Evolutionary conservation across 2,797 vertebrate genomes (phyloP).

Genomic region (Ctenopoma multispine): DNA sequence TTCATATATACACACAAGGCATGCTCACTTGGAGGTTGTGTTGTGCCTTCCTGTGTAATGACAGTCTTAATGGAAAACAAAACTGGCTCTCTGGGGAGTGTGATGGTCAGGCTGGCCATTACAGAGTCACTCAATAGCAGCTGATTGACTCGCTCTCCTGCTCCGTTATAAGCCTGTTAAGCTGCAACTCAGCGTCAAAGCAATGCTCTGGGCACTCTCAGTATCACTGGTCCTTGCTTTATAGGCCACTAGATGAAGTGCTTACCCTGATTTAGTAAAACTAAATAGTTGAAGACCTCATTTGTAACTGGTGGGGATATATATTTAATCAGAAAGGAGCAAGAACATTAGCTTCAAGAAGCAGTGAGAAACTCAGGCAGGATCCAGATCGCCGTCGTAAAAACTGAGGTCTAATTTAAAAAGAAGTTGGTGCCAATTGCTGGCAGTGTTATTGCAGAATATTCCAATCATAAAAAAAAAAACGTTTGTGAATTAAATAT

Average conservation of each 20-base stretch:
- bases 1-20: conserved; percentile 24
- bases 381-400: not conserved
- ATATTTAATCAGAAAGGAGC: conserved; percentile 41
- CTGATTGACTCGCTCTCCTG: conserved; percentile 76
- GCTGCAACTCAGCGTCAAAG: conserved; percentile 65
- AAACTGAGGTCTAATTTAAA: not conserved
- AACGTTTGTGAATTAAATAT: not conserved
- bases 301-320: conserved; percentile 50
- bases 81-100: conserved; percentile 73
- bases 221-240: conserved; percentile 46
- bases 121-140: conserved; percentile 77
- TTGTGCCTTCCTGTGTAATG: conserved; percentile 62
- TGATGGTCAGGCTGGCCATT: conserved; percentile 79
- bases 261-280: conserved; percentile 62
- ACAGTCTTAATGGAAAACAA: conserved; percentile 82
- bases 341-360: not conserved
- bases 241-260: conserved; percentile 66
- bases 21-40: conserved; percentile 37
- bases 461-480: not conserved
- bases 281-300: conserved; percentile 49
- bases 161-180: conserved; percentile 73
- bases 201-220: conserved; percentile 49
- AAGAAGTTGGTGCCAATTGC: not conserved
- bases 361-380: not conserved
- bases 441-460: not conserved